These are phyloP conservation scores for Stenolophus ochropezus DNA, from an alignment of 2,888 invertebrate species.

Conservation along the genomic window DNA sequence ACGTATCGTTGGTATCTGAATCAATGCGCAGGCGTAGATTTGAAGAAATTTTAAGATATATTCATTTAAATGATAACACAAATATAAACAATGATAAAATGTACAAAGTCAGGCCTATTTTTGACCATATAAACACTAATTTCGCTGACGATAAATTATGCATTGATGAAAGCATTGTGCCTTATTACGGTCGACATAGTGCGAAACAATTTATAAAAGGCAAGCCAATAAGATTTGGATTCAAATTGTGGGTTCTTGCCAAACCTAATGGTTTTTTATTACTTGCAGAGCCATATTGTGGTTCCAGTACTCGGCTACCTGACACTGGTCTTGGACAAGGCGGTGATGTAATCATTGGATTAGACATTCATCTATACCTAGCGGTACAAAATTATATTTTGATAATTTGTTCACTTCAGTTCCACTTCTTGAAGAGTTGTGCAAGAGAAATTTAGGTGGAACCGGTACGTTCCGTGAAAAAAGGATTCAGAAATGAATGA, in stretches of 20 bases:
- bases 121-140: not conserved
- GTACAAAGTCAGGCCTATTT: slow-evolving; percentile 7
- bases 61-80: slow-evolving; percentile 5
- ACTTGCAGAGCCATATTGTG: slow-evolving; percentile 52
- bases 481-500: no score
- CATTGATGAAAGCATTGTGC: slow-evolving; percentile 10
- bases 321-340: not conserved
- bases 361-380: not conserved
- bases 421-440: not conserved
- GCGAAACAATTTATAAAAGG: not conserved
- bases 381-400: not conserved
- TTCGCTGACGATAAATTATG: not conserved
- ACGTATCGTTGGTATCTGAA: not conserved
- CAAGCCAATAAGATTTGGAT: slow-evolving; percentile 4
- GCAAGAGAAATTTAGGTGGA: not conserved
- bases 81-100: not conserved
- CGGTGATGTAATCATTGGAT: not conserved
- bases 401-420: not conserved
- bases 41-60: not conserved
- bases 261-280: slow-evolving; percentile 24
- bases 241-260: slow-evolving; percentile 32
- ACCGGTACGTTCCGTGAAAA: not conserved
- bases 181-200: slow-evolving; percentile 4
- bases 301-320: slow-evolving; percentile 6
- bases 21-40: not conserved